Conservation (phyloP, 2,888 invertebrate species). For the Agrochola lychnidis region DNA sequence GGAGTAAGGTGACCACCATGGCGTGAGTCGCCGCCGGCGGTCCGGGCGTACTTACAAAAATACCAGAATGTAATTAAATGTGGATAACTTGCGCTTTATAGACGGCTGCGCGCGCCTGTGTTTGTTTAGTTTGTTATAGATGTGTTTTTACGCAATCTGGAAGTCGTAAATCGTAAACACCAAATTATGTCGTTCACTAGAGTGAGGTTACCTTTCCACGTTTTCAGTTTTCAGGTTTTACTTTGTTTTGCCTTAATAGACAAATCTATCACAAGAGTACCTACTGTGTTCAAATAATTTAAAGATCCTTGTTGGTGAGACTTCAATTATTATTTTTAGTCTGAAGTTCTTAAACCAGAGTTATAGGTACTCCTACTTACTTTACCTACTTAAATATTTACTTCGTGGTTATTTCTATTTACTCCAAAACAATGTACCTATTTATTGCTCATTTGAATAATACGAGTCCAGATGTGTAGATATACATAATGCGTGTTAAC, state of each 20-base stretch:
- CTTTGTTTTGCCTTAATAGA: slow-evolving; percentile 1
- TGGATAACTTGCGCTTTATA: slow-evolving; percentile 90
- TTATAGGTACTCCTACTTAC: not conserved
- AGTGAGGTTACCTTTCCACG: slow-evolving; percentile 79
- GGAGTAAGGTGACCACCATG: slow-evolving; percentile 79
- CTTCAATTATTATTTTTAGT: not conserved
- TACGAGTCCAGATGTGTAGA: not conserved
- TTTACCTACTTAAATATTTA: not conserved
- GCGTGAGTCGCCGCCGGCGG: slow-evolving; percentile 85
- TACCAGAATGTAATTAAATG: slow-evolving; percentile 90
- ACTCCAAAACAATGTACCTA: not conserved
- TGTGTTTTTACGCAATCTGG: slow-evolving; percentile 91
- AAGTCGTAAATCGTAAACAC: slow-evolving; percentile 89
- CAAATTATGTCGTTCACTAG: slow-evolving; percentile 89
- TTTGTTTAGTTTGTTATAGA: slow-evolving; percentile 90
- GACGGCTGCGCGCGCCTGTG: slow-evolving; percentile 88
- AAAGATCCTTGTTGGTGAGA: not conserved
- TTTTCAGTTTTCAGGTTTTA: slow-evolving; percentile 57
- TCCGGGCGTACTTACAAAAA: slow-evolving; percentile 89
- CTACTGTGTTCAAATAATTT: not conserved
- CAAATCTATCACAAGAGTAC: not conserved
- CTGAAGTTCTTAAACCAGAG: not conserved
- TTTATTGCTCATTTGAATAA: not conserved
- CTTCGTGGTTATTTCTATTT: not conserved
- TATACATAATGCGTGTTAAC: too few species aligned